Evolutionary conservation across 1,140 invertebrate genomes (phyloP), one percentile per base, ranked within the genome.

Genomic region (Rhagoletis zephyria): DNA sequence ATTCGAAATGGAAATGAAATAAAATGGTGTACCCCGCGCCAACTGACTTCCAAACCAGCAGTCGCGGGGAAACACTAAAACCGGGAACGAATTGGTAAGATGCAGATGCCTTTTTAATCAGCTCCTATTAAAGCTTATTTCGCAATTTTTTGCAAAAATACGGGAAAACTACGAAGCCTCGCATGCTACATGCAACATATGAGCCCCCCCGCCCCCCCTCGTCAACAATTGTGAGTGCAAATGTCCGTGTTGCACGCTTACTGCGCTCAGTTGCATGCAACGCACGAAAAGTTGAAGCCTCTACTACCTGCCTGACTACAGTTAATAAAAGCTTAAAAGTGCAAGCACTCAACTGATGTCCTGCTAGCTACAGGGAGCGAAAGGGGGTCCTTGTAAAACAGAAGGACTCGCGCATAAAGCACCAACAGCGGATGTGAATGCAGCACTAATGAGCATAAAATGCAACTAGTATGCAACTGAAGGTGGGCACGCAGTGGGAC

Each of bases 401-500:
- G 40, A 30, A 1, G 65, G 30, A 30, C 30, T 12, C 40, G 65
- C 40, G 12, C 65, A 42, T 70, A 45, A 70, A 70, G 30, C 42
- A 70, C 12, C 65, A 48, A 42, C 10, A 74, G 67, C 67, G 67
- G 67, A 74, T 74, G 45, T 74, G 45, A 74, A 74, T 74, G 67
- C 67, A 74, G 48, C 67, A 74, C 42, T 74, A 74, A 74, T 74
- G 67, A 74, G 67, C 67, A 48, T 74, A 40, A 74, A 74, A 48
- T 74, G 67, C 67, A 48, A 74, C 67, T 74, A 67, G 30, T 30
- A 7, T 56, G 51, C 10, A 3, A 3, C 45, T 10, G 67, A 16
- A 74, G 45, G 67, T 48, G 67, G 40, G 14, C 30, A 1, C 30
- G 30, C 30, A 30, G 30, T 30, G 30, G 30, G 30, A 30, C n/a